Conservation (phyloP, 1,140 invertebrate species). For the Caligus rogercresseyi region DNA sequence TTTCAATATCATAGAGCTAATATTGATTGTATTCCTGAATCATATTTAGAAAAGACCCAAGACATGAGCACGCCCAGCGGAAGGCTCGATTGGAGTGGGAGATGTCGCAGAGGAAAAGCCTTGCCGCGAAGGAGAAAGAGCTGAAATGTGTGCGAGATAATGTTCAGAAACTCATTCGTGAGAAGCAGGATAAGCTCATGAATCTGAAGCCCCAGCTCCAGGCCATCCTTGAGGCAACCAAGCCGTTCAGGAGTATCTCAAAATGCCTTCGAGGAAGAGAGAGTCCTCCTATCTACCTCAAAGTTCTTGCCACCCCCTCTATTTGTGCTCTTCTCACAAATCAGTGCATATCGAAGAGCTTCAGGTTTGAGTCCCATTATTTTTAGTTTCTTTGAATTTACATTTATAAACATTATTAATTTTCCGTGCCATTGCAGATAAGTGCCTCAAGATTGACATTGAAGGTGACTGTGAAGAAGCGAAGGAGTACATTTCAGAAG, state of each 20-base stretch:
- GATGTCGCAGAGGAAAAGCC: conserved; percentile 63
- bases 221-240: conserved; percentile 53
- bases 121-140: conserved; percentile 53
- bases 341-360: conserved; percentile 59
- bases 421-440: conserved; percentile 29
- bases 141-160: conserved; percentile 55
- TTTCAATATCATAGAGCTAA: no score
- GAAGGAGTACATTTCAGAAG: conserved; percentile 27
- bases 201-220: conserved; percentile 59
- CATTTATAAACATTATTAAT: neutral
- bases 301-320: conserved; percentile 56
- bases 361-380: conserved; percentile 35
- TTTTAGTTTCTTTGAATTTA: conserved; percentile 1
- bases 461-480: conserved; percentile 65
- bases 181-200: conserved; percentile 57
- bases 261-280: conserved; percentile 52
- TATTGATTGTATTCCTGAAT: no score
- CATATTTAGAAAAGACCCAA: conserved; percentile 49
- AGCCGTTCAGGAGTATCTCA: conserved; percentile 76
- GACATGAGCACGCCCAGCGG: conserved; percentile 54
- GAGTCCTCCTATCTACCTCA: conserved; percentile 52
- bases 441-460: conserved; percentile 38
- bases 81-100: conserved; percentile 79
- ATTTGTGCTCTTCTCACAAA: conserved; percentile 71
- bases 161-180: conserved; percentile 51